Evolutionary conservation across 2,888 invertebrate genomes (phyloP), one percentile per base, ranked within the genome.

Genomic region (Melipona beecheii): DNA sequence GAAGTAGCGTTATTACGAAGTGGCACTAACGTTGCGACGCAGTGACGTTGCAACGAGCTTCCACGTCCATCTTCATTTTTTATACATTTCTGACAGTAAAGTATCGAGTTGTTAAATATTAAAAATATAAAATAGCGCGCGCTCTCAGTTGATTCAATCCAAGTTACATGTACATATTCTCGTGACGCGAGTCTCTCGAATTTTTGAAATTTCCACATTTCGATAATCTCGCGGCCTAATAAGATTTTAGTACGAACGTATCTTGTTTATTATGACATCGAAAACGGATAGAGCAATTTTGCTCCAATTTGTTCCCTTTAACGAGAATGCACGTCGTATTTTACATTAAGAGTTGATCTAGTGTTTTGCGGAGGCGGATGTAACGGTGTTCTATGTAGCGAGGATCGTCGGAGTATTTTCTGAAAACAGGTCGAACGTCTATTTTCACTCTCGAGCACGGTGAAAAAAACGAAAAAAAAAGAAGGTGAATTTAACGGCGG

Each of bases 341-440:
- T 60, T 43, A 56, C 62, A n/a, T 36, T 69, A 50, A 4, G 43
- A 21, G 31, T 56, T 11, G 54, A 31, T 58, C 15, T 66, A 72
- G 58, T 58, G 50, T 65, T 58, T 49, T 9, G 49, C 24, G 24
- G 50, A 66, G 49, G 50, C 65, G 43, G 70, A 50, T 17, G 49
- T 70, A 70, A 69, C n/a, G 56, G 68, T 79, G 54, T 64, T 64
- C 36, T 62, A 68, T 56, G 62, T 54, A 71, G 62, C 56, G 31
- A 36, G 75, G 54, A n/a, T 62, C 27, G 66, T 68, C 24, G 50
- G 64, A 79, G 64, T 74, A 74, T 73, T 74, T 82, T 52, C 70
- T 50, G 43, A 64, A 82, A 82, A 79, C 52, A 79, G 81, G 81
- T 82, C 74, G 70, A 49, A 52, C 81, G 66, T 81, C 65, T 78